Base-by-base conservation (phyloP, 2,888 invertebrate species). In the Cosmia trapezina region DNA sequence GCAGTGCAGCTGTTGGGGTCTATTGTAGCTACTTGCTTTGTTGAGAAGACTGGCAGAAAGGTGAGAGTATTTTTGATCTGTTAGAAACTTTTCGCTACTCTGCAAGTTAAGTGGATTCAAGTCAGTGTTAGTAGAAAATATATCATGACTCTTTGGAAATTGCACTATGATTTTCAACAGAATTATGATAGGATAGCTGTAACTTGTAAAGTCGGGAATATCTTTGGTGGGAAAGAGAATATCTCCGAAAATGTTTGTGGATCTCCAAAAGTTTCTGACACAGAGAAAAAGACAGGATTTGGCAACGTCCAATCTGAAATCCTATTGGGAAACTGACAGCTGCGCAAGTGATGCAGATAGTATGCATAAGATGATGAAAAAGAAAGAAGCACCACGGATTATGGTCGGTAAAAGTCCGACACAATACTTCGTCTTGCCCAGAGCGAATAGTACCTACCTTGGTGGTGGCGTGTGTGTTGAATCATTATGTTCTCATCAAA, bases 31-130 rank as follows among this genome's bases (percentile, higher is more conserved):
- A 95, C 96, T 7, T 92, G 92, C 68, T 90, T 96, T 17, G 95
- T 96, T 17, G 96, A 96, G 87, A 94, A 90, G 86, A 95, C 95
- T 83, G 96, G 96, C 0, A 89, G 96, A 68, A 96, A 96, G 93
- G 96, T 96, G 61, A 85, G 78, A 19, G 19, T 45, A 19, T 37
- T 22, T 22, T 14, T 28, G 4, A 9, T 33, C 4, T 43, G 11
- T 17, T 17, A 22, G 17, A 60, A 61, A 11, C 22, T 45, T 28
- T 19, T 45, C 11, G 11, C 11, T 45, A 6, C 19, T 45, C 11
- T 28, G 19, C 11, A 28, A 7, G 7, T 61, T 12, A 17, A 9
- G 9, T 43, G 6, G 11, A 43, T 6, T 43, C 0, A 22, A 43
- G 8, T 33, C 8, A 33, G 8, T 19, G 11, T 12, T 19, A 62